These are phyloP conservation scores for Alexandromys fortis DNA, from an alignment of 2,113 vertebrate genomes.

Conservation along the genomic window DNA sequence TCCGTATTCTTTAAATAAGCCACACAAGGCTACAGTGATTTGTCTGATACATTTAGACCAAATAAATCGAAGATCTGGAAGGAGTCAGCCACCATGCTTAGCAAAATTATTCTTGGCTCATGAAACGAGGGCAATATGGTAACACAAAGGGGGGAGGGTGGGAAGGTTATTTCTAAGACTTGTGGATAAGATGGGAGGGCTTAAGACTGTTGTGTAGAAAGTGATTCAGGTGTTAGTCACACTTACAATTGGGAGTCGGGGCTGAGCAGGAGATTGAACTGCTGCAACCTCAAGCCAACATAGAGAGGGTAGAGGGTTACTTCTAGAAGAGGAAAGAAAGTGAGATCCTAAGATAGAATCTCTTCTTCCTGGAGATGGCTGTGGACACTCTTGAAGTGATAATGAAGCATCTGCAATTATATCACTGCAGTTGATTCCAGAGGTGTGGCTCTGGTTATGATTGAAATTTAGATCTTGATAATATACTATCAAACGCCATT, in stretches of 20 bases:
- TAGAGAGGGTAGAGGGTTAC: too few relatives aligned
- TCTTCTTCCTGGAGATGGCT: background rate
- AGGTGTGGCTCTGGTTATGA: background rate
- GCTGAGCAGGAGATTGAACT: background rate
- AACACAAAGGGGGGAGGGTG: background rate
- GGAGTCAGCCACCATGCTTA: background rate
- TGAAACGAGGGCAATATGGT: background rate
- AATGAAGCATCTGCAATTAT: accelerated
- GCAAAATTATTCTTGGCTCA: background rate
- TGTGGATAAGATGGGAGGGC: too few relatives aligned
- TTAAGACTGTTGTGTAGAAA: background rate
- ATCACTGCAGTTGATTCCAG: background rate
- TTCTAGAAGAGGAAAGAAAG: background rate
- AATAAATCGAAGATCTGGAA: background rate
- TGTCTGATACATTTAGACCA: background rate
- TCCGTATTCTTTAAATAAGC: background rate
- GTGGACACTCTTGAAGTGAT: background rate
- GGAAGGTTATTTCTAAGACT: background rate
- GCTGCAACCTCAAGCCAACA: background rate
- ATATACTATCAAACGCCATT: background rate
- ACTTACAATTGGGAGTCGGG: background rate
- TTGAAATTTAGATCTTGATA: background rate
- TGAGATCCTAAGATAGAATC: background rate
- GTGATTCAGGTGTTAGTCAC: background rate
- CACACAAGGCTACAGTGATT: background rate